A percentile compares a stretch with the other conserved stretches of the same genome.
Conservation (phyloP, 2,113 vertebrate species). For the Boulengeromyrus knoepffleri region DNA sequence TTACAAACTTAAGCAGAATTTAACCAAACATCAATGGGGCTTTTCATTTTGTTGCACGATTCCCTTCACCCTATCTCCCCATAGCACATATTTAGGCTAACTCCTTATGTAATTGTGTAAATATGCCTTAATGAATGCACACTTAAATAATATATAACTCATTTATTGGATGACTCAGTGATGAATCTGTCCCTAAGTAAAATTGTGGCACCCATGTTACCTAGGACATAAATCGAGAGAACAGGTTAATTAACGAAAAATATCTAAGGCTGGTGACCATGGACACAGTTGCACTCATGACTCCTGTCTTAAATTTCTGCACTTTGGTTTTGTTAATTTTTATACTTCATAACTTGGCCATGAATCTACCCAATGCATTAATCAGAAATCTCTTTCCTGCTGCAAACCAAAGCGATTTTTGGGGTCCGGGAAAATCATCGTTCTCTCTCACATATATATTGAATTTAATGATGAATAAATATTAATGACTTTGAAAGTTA, state of each 20-base stretch:
- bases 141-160: neutral
- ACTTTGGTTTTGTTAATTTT: neutral
- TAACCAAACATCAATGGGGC: neutral
- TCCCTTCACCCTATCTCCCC: neutral
- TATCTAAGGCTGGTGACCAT: neutral
- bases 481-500: constrained; percentile 16
- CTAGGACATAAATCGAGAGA: neutral
- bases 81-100: neutral
- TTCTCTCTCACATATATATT: neutral
- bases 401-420: neutral
- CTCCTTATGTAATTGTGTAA: neutral
- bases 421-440: neutral
- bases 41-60: neutral
- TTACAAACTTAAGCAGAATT: neutral
- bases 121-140: neutral
- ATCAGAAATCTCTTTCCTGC: neutral
- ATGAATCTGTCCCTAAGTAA: neutral
- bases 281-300: neutral
- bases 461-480: constrained; percentile 21
- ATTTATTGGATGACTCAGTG: neutral
- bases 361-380: neutral
- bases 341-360: neutral
- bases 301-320: neutral
- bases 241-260: neutral
- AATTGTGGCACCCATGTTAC: neutral